Evolutionary conservation across 2,888 invertebrate species (phyloP), one percentile per base, ranked within the genome.

Genomic region (Acrobasis consociella): DNA sequence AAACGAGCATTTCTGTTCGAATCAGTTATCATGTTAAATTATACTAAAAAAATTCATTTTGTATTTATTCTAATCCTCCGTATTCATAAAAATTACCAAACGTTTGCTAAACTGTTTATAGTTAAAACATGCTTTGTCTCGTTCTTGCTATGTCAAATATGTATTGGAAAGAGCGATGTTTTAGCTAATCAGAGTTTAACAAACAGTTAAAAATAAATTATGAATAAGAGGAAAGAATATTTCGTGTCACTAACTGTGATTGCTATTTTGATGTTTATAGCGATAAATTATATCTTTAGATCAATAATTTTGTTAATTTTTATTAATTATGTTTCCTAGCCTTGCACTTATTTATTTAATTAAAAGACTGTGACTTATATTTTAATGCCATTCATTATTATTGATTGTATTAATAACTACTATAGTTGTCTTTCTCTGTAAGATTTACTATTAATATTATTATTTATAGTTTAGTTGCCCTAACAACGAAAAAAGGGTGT

Each of bases 361-460:
- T 69, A 74, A 86, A 87, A 89, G 89, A 89, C 89, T 89, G 88
- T 87, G 81, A 87, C 79, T 79, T 81, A 83, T 83, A 83, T 81
- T 83, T 81, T 85, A 82, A 84, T 87, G 87, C 86, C 86, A 87
- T 89, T 83, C 80, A 81, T 79, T 78, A 79, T 75, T 77, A 79
- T 80, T 78, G 73, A 79, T 78, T 65, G 69, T 72, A 49, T 49
- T 38, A 49, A 62, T 69, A 81, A 77, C 80, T 76, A 75, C 74
- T 72, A 75, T 77, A 68, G 73, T 69, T 70, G n/a, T 77, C 75
- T 76, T 72, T 77, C 75, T 74, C 75, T 74, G 72, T 69, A 72
- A 56, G 42, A 39, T 56, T 16, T 76, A 75, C 71, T 46, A 46
- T 46, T 46, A 46, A 69, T 69, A 31, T 31, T 22, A 72, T 69